Conservation (phyloP, 2,888 invertebrate genomes). For the Caenorhabditis sp. region DNA sequence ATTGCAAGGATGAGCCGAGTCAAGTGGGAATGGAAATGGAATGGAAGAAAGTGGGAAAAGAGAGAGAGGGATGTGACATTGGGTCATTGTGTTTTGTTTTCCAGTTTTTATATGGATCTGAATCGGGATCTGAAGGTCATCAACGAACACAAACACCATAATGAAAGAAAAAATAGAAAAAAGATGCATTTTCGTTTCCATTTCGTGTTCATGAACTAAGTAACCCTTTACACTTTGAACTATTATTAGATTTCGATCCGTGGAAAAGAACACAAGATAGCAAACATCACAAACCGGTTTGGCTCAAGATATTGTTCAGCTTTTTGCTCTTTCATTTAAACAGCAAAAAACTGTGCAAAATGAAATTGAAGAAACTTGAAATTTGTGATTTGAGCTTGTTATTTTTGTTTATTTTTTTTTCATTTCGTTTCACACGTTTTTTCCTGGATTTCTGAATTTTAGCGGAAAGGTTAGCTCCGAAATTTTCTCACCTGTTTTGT, state of each 20-base stretch:
- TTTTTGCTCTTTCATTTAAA: neutral
- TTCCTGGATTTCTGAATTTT: too few species aligned
- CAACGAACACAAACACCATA: neutral
- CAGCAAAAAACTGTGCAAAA: too few species aligned
- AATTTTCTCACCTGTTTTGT: too few species aligned
- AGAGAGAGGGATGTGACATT: neutral
- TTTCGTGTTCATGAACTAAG: too few species aligned
- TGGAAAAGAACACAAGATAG: neutral
- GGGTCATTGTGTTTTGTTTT: neutral
- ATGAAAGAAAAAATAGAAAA: neutral
- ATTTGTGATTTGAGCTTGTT: neutral
- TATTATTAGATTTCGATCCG: neutral
- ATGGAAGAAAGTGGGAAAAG: conserved; percentile 18
- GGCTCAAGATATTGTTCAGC: neutral
- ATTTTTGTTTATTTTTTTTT: too few species aligned
- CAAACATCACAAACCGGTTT: conserved; percentile 1
- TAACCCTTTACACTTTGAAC: neutral
- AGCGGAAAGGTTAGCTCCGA: too few species aligned
- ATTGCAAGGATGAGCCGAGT: conserved; percentile 29
- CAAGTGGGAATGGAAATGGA: conserved; percentile 5
- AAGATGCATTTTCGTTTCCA: too few species aligned
- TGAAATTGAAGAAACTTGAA: neutral
- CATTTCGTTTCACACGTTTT: too few species aligned
- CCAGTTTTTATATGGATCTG: neutral
- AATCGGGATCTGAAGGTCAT: conserved; percentile 4